Percentiles rank a stretch among this genome's conserved stretches.
phyloP scores from a whole-genome alignment of 2,888 invertebrate genomes.

The Venusia cambrica region DNA sequence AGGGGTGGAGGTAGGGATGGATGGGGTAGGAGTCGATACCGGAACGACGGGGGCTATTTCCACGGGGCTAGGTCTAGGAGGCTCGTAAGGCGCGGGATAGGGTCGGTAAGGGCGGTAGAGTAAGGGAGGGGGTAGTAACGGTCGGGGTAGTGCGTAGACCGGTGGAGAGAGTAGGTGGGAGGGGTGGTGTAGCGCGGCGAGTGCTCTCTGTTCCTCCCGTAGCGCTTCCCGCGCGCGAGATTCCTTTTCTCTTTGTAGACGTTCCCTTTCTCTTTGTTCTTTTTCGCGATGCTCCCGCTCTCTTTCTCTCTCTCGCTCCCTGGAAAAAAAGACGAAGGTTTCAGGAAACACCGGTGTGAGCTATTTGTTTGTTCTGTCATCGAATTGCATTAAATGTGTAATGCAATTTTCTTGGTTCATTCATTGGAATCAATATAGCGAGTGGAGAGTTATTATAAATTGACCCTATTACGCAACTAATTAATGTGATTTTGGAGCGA shows the following conservation, averaged over 20 bases:
- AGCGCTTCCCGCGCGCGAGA: constrained; percentile 48
- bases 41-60: constrained; percentile 29
- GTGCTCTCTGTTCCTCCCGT: constrained; percentile 39
- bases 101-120: constrained; percentile 61
- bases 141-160: constrained; percentile 44
- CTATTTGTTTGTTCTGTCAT: no score
- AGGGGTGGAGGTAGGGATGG: constrained; percentile 18
- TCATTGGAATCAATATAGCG: no score
- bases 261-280: constrained; percentile 50
- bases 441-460: no score
- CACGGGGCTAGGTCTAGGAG: constrained; percentile 30
- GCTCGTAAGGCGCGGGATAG: constrained; percentile 40
- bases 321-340: constrained; percentile 12
- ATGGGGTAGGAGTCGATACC: constrained; percentile 25
- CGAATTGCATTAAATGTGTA: no score
- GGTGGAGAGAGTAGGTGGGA: constrained; percentile 46
- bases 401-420: no score
- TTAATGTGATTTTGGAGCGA: no score
- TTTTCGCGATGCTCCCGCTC: constrained; percentile 67
- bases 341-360: no score
- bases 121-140: constrained; percentile 54
- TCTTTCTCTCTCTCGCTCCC: constrained; percentile 59
- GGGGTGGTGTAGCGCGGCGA: constrained; percentile 33
- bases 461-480: no score
- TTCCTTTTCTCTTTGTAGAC: constrained; percentile 62